A percentile compares a stretch with the other conserved stretches of the same genome.
Conservation (phyloP, 2,888 invertebrate species). For the Hymenopus coronatus region DNA sequence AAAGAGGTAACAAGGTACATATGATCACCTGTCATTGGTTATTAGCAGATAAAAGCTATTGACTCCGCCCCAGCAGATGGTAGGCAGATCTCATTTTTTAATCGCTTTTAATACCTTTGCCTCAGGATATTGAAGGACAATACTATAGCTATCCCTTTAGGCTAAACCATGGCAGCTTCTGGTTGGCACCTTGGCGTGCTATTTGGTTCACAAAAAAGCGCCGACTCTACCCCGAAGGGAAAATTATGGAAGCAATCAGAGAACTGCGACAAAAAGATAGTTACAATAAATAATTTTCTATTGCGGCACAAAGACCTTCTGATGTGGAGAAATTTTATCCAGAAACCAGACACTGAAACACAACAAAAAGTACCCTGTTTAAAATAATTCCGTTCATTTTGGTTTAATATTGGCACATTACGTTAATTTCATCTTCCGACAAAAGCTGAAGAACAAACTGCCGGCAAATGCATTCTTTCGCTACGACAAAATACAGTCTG, state of each 20-base stretch:
- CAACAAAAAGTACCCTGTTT: neutral
- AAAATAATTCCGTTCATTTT: neutral
- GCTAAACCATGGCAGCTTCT: no score
- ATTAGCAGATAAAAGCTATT: neutral
- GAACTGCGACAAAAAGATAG: neutral
- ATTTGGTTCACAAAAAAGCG: neutral
- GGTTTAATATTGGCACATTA: neutral
- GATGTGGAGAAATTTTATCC: neutral
- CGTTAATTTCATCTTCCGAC: neutral
- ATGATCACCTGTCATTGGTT: no score
- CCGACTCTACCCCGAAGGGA: neutral
- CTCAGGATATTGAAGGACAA: neutral
- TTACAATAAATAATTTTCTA: neutral
- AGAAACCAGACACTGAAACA: no score
- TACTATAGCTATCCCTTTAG: no score
- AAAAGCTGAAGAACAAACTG: no score
- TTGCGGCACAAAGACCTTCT: neutral
- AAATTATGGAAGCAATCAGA: neutral
- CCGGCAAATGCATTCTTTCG: no score
- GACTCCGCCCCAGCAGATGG: neutral
- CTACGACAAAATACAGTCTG: no score
- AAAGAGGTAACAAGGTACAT: no score
- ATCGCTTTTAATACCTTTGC: neutral
- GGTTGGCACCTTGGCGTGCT: neutral
- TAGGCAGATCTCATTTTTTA: neutral